Percentiles rank a stretch among this genome's conserved stretches.
Evolutionary conservation across 2,113 vertebrate genomes (phyloP).

Genomic region (Ammodramus savannarum): DNA sequence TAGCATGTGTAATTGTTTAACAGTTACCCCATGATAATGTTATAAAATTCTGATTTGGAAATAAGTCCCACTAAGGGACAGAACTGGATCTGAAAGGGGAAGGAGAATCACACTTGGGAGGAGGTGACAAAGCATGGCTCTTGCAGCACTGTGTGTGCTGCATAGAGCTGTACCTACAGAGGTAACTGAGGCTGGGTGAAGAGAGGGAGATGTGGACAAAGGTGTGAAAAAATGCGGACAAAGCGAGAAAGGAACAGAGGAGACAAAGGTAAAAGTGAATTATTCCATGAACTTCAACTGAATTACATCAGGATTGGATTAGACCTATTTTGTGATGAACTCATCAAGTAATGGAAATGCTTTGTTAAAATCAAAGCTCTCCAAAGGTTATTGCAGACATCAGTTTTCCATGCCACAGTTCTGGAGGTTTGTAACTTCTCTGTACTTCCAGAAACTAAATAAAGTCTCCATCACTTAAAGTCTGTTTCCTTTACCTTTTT

Average conservation of each 20-base stretch:
- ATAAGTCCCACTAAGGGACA: background rate
- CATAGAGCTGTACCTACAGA: background rate
- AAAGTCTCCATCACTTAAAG: background rate
- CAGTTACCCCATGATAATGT: background rate
- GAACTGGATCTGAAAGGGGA: background rate
- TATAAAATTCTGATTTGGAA: background rate
- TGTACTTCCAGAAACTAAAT: background rate
- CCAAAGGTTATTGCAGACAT: background rate
- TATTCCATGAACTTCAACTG: background rate
- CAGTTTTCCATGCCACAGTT: background rate
- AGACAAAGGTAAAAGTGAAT: background rate
- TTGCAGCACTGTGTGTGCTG: background rate
- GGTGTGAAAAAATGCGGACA: background rate
- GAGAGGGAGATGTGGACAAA: background rate
- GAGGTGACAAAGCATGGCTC: fast-evolving
- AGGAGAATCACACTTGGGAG: background rate
- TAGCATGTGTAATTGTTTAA: background rate
- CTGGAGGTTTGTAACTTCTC: background rate
- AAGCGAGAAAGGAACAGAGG: background rate
- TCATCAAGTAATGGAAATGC: background rate
- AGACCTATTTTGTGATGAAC: background rate
- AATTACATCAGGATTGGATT: background rate
- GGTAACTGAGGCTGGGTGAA: background rate
- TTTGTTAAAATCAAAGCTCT: background rate
- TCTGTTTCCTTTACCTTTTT: background rate